Conservation (phyloP, 2,888 invertebrate genomes). For the Ichneumon xanthorius region DNA sequence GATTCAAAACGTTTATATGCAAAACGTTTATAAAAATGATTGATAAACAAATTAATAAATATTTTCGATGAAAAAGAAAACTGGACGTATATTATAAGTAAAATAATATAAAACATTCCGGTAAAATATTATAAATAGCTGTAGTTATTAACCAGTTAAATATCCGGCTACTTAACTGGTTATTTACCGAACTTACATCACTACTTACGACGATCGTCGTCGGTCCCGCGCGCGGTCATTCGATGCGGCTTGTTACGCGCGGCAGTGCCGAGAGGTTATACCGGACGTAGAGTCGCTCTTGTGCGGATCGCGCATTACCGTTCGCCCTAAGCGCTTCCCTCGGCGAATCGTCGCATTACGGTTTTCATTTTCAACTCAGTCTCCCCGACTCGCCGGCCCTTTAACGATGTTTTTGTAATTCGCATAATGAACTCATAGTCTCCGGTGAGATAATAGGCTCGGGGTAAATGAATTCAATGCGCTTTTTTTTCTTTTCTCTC, state of each 20-base stretch:
- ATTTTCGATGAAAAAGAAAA: too few species aligned
- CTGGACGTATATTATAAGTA: too few species aligned
- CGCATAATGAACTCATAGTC: constrained; percentile 43
- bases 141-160: too few species aligned
- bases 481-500: constrained; percentile 37
- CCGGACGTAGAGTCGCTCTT: neutral
- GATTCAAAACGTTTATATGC: too few species aligned
- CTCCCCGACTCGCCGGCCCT: constrained; percentile 23
- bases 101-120: too few species aligned
- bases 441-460: constrained; percentile 35
- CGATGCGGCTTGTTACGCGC: constrained; percentile 5
- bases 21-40: too few species aligned
- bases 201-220: neutral
- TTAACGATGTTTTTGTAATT: constrained; percentile 26
- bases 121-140: too few species aligned
- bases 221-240: constrained; percentile 16
- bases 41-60: too few species aligned
- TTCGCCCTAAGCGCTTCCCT: constrained; percentile 7
- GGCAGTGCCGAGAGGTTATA: too few species aligned
- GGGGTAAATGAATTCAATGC: constrained; percentile 57
- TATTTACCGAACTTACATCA: too few species aligned
- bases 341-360: constrained; percentile 44
- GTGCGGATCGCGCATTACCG: neutral
- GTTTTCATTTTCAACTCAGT: constrained; percentile 58
- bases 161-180: too few species aligned